Evolutionary conservation across 2,113 vertebrate genomes (phyloP).

Genomic region (Lagenorhynchus albirostris): DNA sequence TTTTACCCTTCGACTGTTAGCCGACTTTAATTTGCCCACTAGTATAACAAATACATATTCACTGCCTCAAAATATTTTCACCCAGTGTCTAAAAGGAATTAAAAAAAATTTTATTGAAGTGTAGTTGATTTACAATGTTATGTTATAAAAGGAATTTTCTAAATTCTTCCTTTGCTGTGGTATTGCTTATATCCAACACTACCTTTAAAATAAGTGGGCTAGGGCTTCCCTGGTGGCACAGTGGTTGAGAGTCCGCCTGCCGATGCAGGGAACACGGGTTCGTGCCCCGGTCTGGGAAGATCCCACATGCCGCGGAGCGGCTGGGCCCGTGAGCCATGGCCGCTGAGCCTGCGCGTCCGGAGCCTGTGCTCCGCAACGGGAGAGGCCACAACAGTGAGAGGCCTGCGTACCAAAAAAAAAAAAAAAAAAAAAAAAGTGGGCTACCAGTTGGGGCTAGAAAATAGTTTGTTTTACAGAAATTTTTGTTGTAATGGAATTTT

Average conservation of each 20-base stretch:
- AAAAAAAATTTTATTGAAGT: neutral
- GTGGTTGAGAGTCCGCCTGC: too few relatives aligned
- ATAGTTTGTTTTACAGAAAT: neutral
- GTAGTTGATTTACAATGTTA: neutral
- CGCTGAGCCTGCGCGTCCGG: too few relatives aligned
- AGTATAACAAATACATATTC: neutral
- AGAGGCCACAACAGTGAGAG: too few relatives aligned
- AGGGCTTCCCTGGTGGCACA: too few relatives aligned
- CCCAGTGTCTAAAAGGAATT: too few relatives aligned
- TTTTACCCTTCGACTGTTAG: neutral
- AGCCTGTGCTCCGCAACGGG: too few relatives aligned
- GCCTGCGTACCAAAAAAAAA: too few relatives aligned
- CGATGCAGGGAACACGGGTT: too few relatives aligned
- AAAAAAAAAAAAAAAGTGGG: neutral
- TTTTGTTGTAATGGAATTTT: neutral
- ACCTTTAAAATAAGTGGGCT: neutral
- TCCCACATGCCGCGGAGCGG: too few relatives aligned
- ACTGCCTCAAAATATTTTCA: neutral
- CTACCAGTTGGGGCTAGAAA: neutral
- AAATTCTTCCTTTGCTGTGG: neutral
- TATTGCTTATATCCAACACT: neutral
- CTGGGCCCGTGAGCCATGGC: too few relatives aligned
- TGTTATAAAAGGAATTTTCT: neutral
- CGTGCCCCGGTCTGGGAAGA: too few relatives aligned
- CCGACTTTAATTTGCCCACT: neutral